Evolutionary conservation across 2,797 vertebrate species (phyloP).

Genomic region (Tenualosa thibaudeaui): DNA sequence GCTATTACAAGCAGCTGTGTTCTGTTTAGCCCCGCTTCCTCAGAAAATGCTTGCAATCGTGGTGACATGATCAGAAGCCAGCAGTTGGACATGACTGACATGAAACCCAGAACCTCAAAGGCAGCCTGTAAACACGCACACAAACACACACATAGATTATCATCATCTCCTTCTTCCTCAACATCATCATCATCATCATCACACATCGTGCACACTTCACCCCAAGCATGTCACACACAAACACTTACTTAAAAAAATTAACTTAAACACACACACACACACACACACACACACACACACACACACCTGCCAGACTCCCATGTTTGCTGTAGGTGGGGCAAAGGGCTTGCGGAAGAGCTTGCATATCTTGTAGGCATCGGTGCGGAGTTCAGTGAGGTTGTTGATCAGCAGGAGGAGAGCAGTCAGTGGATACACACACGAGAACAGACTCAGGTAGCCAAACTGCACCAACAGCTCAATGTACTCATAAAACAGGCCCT

Average conservation of each 20-base stretch:
- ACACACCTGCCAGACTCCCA: constrained; percentile 82
- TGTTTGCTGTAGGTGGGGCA: constrained; percentile 66
- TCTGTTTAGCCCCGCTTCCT: constrained; percentile 62
- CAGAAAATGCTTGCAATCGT: constrained; percentile 57
- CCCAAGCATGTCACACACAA: background rate
- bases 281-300: background rate
- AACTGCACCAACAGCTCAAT: constrained; percentile 85
- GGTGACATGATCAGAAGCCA: constrained; percentile 79
- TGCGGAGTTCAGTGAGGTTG: constrained; percentile 80
- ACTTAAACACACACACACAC: background rate
- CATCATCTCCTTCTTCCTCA: too few relatives aligned
- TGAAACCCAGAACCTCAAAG: constrained; percentile 77
- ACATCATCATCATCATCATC: background rate
- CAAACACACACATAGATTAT: too few relatives aligned
- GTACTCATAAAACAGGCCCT: constrained; percentile 83
- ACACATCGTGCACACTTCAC: background rate
- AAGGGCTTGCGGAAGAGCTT: constrained; percentile 81
- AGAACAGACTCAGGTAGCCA: constrained; percentile 84
- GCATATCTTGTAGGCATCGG: constrained; percentile 81
- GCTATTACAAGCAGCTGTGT: constrained; percentile 65
- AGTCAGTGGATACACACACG: constrained; percentile 79
- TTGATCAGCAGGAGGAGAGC: constrained; percentile 78
- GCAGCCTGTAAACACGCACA: constrained; percentile 64
- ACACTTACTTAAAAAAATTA: background rate
- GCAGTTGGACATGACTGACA: constrained; percentile 81